Base-by-base conservation (phyloP, 2,797 vertebrate genomes). In the Scolopax rusticola region DNA sequence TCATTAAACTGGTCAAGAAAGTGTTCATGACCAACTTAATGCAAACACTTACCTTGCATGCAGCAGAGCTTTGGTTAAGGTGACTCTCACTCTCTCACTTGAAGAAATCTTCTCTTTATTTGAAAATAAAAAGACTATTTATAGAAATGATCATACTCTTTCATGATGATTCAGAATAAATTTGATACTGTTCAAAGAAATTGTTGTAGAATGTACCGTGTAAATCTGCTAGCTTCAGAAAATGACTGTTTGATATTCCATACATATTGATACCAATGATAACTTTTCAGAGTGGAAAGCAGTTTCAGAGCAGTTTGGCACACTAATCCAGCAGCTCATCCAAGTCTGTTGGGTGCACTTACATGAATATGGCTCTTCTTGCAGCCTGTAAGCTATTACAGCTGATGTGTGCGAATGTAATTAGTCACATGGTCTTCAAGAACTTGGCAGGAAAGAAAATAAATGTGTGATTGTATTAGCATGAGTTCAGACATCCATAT, bases 401-500 rank as follows among this genome's bases (percentile, higher is more conserved):
- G 71, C 56, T 92, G 68, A 74, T 85, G 50, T 53, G 25, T 73
- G 11, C 2, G 0, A 93, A 60, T 87, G 50, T 76, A 56, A 61
- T 40, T 90, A 64, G 38, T 91, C 83, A 87, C 70, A 60, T 48
- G 33, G 45, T 82, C 54, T 86, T 82, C 60, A 83, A 57, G 56
- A 89, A 64, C 51, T 85, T 94, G 79, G 23, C 87, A 91, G 59
- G 57, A 85, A 95, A 87, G 41, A 71, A 93, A 95, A 75, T 57
- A 81, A 64, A 59, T 43, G 6, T n/a, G 30, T 76, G 65, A 68
- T 82, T 94, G 19, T 94, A 71, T 84, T 89, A 82, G 68, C 69
- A 47, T 65, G 40, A 87, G 30, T 51, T 94, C 65, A 93, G 53
- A 69, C 54, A 80, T 68, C 43, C 48, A 32, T 56, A 87, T 59